Evolutionary conservation across 2,797 vertebrate species (phyloP).

Genomic region (Ptychadena robeensis): DNA sequence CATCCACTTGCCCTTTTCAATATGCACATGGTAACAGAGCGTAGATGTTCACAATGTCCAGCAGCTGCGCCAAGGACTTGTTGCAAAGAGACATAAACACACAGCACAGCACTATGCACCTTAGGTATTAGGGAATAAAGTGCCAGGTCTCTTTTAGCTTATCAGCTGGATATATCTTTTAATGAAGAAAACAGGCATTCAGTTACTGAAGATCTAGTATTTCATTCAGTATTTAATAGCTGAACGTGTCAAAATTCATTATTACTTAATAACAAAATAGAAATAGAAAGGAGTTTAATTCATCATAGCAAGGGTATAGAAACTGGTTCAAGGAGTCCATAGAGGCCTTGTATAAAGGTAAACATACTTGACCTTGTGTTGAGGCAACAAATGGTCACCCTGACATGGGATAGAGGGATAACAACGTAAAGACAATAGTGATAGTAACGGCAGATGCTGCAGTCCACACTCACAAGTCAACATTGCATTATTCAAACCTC

Average conservation of each 20-base stretch:
- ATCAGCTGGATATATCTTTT: constrained; percentile 5
- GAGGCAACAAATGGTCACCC: too few species aligned
- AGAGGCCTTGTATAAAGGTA: too few species aligned
- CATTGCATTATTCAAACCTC: too few species aligned
- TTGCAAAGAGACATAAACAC: constrained; percentile 34
- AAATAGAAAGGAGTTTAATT: background rate
- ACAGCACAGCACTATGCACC: background rate
- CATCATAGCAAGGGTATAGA: too few species aligned
- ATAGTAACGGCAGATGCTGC: too few species aligned
- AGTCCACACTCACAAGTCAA: too few species aligned
- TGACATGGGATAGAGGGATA: too few species aligned
- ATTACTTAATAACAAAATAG: background rate
- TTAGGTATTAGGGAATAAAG: background rate
- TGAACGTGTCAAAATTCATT: background rate
- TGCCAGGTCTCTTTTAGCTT: background rate
- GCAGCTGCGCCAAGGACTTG: constrained; percentile 38
- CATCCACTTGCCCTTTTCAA: constrained; percentile 59
- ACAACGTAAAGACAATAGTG: too few species aligned
- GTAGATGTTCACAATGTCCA: constrained; percentile 46
- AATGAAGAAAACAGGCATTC: background rate
- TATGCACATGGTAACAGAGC: constrained; percentile 50
- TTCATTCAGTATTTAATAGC: background rate
- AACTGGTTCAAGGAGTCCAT: too few species aligned
- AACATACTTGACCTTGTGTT: too few species aligned
- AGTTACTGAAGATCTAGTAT: background rate